A percentile compares a stretch with the other conserved stretches of the same genome.
These are phyloP conservation scores for Halcyon malimbica DNA, from an alignment of 2,113 vertebrate genomes.

Conservation along the genomic window DNA sequence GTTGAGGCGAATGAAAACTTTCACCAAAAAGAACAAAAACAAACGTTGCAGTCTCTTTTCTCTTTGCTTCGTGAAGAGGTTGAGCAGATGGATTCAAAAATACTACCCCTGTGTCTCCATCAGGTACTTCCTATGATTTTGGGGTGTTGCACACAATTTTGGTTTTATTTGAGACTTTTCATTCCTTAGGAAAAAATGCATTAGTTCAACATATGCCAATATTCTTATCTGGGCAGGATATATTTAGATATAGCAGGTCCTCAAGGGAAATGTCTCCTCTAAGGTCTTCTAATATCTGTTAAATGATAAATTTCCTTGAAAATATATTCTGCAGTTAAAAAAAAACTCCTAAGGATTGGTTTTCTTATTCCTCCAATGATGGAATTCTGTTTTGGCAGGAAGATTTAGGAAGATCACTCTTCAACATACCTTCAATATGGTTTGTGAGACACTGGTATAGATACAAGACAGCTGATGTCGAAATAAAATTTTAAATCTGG, in stretches of 20 bases:
- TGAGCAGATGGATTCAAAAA: slow-evolving; percentile 83
- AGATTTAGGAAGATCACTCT: neutral
- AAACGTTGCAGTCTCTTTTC: slow-evolving; percentile 77
- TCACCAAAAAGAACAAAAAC: slow-evolving; percentile 45
- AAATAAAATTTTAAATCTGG: neutral
- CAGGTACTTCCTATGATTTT: slow-evolving; percentile 79
- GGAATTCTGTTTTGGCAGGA: neutral
- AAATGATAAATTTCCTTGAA: neutral
- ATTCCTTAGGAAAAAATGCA: neutral
- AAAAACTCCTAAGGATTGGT: neutral
- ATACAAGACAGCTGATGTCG: neutral
- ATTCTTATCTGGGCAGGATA: neutral
- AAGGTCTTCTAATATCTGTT: neutral
- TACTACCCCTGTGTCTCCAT: slow-evolving; percentile 90
- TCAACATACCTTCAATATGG: neutral
- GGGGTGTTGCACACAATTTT: neutral
- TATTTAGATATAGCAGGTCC: neutral
- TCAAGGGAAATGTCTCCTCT: neutral
- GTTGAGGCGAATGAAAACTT: slow-evolving; percentile 47
- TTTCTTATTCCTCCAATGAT: neutral
- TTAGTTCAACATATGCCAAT: neutral
- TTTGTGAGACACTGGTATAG: neutral
- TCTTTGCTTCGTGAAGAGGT: slow-evolving; percentile 83
- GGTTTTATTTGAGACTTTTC: neutral
- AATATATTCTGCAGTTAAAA: neutral